These are phyloP conservation scores for Noctuana brunneofusca DNA, from an alignment of 2,888 invertebrate species.

Conservation along the genomic window DNA sequence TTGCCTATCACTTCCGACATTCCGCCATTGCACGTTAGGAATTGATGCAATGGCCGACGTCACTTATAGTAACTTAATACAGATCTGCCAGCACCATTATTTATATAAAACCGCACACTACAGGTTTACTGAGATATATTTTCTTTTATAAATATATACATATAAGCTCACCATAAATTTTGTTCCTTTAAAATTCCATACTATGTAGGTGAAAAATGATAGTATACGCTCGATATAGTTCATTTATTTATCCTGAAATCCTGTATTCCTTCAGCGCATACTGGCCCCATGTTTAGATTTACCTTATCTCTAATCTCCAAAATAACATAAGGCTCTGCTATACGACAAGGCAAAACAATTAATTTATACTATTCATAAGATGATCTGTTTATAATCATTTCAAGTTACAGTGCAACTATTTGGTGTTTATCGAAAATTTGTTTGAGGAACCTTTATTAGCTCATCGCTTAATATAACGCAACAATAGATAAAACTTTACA, in stretches of 20 bases:
- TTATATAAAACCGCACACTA: conserved; percentile 51
- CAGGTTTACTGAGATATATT: conserved; percentile 43
- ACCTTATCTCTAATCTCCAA: conserved; percentile 64
- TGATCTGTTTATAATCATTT: conserved; percentile 16
- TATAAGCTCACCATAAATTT: conserved; percentile 42
- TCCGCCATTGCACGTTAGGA: conserved; percentile 47
- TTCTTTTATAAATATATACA: conserved; percentile 37
- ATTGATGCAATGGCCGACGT: conserved; percentile 45
- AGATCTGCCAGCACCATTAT: conserved; percentile 79
- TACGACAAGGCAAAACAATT: conserved; percentile 59
- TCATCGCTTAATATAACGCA: conserved; percentile 59
- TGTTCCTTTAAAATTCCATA: conserved; percentile 44
- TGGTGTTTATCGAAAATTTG: conserved; percentile 44
- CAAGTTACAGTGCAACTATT: neutral
- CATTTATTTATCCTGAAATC: conserved; percentile 35
- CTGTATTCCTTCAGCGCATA: conserved; percentile 48
- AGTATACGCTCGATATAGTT: conserved; percentile 35
- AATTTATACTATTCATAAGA: conserved; percentile 23
- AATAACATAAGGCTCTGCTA: conserved; percentile 64
- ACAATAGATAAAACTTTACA: conserved; percentile 66
- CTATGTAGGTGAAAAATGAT: conserved; percentile 39
- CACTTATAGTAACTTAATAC: conserved; percentile 62
- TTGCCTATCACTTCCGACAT: conserved; percentile 52
- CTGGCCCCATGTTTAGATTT: conserved; percentile 68
- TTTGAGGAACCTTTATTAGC: conserved; percentile 64